A percentile compares a stretch with the other conserved stretches of the same genome.
Conservation (phyloP, 2,113 vertebrate species). For the Anser brachyrhynchus region DNA sequence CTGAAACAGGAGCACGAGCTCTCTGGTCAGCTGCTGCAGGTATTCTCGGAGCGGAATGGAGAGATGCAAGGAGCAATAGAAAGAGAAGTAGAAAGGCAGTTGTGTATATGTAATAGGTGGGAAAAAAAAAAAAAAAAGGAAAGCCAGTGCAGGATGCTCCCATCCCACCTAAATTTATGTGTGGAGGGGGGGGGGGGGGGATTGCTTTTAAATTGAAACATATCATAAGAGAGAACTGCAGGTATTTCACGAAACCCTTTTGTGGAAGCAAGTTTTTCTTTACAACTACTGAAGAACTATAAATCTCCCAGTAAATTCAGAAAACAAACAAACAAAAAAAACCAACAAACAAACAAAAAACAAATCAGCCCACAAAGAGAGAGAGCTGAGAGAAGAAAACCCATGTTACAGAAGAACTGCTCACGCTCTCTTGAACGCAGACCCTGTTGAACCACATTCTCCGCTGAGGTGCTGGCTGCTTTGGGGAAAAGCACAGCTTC, state of each 20-base stretch:
- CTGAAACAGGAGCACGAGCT: background rate
- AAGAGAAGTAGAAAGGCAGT: background rate
- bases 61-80: background rate
- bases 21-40: background rate
- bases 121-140: fast-evolving
- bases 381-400: background rate
- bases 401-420: too few relatives aligned
- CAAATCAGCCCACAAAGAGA: background rate
- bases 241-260: background rate
- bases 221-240: background rate
- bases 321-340: background rate
- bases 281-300: background rate
- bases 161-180: fast-evolving
- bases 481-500: background rate
- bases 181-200: background rate
- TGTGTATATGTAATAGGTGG: background rate
- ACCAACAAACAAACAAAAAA: background rate
- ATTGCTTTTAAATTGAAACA: background rate
- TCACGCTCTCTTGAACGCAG: fast-evolving
- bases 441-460: background rate
- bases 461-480: background rate
- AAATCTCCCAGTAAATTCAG: background rate
- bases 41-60: background rate
- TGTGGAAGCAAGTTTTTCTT: background rate
- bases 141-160: background rate